These are phyloP conservation scores for Psittacula derbiana DNA, from an alignment of 2,797 vertebrate genomes.

Conservation along the genomic window DNA sequence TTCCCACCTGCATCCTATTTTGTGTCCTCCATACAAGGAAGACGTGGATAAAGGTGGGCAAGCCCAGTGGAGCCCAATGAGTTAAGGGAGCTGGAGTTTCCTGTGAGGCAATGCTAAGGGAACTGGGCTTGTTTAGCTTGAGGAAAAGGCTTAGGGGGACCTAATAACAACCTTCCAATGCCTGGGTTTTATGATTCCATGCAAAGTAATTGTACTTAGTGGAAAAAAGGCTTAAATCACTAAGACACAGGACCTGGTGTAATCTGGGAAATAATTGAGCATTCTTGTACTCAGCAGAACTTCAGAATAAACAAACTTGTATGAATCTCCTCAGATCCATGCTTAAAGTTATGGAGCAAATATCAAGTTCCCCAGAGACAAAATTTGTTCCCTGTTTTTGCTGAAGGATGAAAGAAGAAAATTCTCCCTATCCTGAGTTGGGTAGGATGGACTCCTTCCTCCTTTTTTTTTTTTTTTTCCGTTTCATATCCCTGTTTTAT, in stretches of 20 bases:
- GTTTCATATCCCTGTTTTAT: neutral
- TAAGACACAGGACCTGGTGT: neutral
- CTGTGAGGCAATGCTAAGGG: neutral
- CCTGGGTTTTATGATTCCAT: neutral
- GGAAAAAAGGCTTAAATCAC: neutral
- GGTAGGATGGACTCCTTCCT: neutral
- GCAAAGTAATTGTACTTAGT: neutral
- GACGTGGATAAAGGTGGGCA: neutral
- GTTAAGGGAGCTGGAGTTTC: neutral
- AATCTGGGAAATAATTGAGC: neutral
- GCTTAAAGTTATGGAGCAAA: neutral
- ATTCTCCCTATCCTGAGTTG: neutral
- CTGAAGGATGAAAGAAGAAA: neutral
- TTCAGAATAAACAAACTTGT: neutral
- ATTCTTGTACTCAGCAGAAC: neutral
- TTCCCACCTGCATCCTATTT: neutral
- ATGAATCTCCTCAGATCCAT: neutral
- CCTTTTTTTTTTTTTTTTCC: rapidly evolving
- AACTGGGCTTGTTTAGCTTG: neutral
- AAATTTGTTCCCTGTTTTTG: neutral
- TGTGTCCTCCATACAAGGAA: neutral
- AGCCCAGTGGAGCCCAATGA: neutral
- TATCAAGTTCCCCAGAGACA: neutral
- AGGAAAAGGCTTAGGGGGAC: neutral
- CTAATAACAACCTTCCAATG: neutral